Evolutionary conservation across 2,113 vertebrate genomes (phyloP), one percentile per base, ranked within the genome.

Genomic region (Elaphurus davidianus): DNA sequence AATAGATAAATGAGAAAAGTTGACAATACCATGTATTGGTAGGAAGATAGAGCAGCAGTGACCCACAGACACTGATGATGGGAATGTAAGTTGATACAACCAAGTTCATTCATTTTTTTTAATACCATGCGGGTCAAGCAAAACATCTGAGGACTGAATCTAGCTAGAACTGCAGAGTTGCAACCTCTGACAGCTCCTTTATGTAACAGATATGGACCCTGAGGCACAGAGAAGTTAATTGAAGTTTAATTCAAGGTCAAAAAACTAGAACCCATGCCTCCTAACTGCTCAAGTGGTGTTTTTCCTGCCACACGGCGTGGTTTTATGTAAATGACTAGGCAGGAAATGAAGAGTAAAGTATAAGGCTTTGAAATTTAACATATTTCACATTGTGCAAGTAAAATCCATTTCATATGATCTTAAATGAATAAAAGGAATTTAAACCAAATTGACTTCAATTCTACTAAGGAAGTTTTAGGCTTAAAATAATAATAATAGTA

Each of bases 401-500:
- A 97, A 98, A 98, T 94, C 96, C 94, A 94, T 96, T 97, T 95
- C 25, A 86, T 91, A 25, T 19, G 45, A 90, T 85, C 57, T 95
- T 97, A 95, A 98, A 95, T 93, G 97, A 96, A 95, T 94, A 95
- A 94, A 95, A 97, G 92, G 87, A 97, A 97, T 97, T 98, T 96
- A 97, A 98, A 98, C 95, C 79, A 94, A 98, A 98, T 97, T 95
- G 83, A 97, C 93, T 98, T 98, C 89, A 97, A 96, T 96, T 97
- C 59, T 96, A 89, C 64, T 62, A 95, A 98, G 97, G 94, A 98
- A 98, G 95, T 97, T 98, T 98, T 93, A 97, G 95, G 94, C 91
- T 98, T 98, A 94, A 93, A 97, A 94, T 98, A 96, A 98, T 97
- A 98, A 98, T 98, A 98, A 96, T 57, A 93, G 89, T 94, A 98